Conservation (phyloP, 2,797 vertebrate genomes). For the Emys orbicularis region DNA sequence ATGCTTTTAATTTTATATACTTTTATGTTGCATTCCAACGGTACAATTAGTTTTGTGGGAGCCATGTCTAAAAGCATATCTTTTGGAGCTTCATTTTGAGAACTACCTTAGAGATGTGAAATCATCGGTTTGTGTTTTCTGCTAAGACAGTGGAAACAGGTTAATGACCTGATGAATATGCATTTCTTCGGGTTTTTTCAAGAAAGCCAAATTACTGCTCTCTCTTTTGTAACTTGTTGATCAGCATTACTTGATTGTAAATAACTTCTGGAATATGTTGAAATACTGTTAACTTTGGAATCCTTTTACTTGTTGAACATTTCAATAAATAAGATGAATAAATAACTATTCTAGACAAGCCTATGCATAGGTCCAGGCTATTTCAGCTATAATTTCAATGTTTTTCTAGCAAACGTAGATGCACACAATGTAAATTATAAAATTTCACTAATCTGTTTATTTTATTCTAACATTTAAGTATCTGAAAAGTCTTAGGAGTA, state of each 20-base stretch:
- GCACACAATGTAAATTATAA: neutral
- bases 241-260: neutral
- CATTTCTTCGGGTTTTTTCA: too few relatives aligned
- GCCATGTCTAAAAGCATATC: too few relatives aligned
- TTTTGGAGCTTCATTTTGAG: too few relatives aligned
- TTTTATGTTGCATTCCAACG: too few relatives aligned
- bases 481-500: rapidly evolving
- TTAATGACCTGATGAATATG: too few relatives aligned
- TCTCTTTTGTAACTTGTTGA: neutral
- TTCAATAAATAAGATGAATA: neutral
- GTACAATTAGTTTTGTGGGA: too few relatives aligned
- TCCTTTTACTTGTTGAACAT: neutral
- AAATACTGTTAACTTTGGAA: neutral
- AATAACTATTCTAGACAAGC: neutral
- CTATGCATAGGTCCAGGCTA: neutral
- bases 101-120: too few relatives aligned
- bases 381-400: neutral
- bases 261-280: neutral
- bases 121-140: too few relatives aligned
- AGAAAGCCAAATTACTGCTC: too few relatives aligned
- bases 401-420: neutral
- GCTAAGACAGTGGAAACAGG: too few relatives aligned
- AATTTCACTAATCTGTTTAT: neutral
- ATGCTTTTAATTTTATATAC: too few relatives aligned
- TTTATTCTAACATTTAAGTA: neutral